Evolutionary conservation across 2,888 invertebrate species (phyloP).

Genomic region (Dorcus hopei): DNA sequence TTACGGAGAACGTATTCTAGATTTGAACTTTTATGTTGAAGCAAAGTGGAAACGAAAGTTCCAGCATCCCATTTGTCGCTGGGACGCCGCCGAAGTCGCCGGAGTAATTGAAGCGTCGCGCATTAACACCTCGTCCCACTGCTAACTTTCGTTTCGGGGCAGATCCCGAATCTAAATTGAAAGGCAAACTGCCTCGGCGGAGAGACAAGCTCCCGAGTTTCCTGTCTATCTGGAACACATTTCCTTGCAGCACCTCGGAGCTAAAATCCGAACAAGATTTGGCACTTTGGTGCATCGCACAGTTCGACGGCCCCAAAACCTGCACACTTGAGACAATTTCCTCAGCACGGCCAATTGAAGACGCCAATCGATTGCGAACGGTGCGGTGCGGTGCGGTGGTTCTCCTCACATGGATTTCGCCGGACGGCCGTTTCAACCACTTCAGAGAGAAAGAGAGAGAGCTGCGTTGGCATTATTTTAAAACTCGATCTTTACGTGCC

Average conservation of each 20-base stretch:
- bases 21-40: no score
- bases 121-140: no score
- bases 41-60: no score
- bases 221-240: slow-evolving; percentile 22
- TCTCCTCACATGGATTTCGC: neutral
- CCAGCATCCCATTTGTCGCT: no score
- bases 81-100: no score
- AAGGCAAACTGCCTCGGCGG: slow-evolving; percentile 15
- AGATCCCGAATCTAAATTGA: slow-evolving; percentile 9
- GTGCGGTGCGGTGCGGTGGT: neutral
- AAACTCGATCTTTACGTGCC: slow-evolving; percentile 6
- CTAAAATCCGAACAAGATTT: slow-evolving; percentile 27
- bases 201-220: slow-evolving; percentile 15
- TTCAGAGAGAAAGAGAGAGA: slow-evolving; percentile 1
- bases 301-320: slow-evolving; percentile 20
- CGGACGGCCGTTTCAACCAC: neutral
- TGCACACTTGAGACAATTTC: slow-evolving; percentile 13
- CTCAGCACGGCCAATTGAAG: slow-evolving; percentile 9
- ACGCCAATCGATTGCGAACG: neutral
- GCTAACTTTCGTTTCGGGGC: neutral
- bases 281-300: slow-evolving; percentile 25
- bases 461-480: slow-evolving; percentile 11
- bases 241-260: slow-evolving; percentile 16
- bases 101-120: no score
- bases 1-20: no score